Evolutionary conservation across 2,797 vertebrate species (phyloP), one percentile per base, ranked within the genome.

Genomic region (Cyclura pinguis): DNA sequence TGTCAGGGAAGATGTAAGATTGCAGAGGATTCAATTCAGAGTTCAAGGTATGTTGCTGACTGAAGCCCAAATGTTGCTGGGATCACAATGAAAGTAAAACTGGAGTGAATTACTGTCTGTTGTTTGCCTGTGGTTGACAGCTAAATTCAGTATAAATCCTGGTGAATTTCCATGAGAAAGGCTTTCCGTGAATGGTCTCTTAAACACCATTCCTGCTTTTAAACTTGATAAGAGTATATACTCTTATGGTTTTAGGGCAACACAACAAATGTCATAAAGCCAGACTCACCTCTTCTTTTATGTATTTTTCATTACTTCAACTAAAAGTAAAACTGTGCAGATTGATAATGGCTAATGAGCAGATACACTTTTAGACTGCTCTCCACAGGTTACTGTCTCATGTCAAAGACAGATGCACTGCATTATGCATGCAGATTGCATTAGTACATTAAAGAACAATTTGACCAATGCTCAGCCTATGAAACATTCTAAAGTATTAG

Each of bases 141-240:
- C 35, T n/a, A 96, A 95, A 95, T 96, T 96, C 96, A 96, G 96
- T 97, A 95, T 96, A 96, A 95, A 97, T 96, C 96, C 96, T 29
- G 0, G 94, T 18, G 92, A 96, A 94, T 97, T 47, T 96, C 96
- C 95, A 95, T 96, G 95, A 96, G 96, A 96, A 92, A 94, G 93
- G 93, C 95, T 96, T 95, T 96, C 94, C 89, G 38, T 90, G 52
- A 86, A 87, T 89, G 84, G 94, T 88, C 85, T 97, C 92, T 82
- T 94, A 95, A 97, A 96, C 93, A 92, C 95, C 94, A 92, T 96
- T 96, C 96, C 94, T 96, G 89, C 89, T 90, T 96, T 96, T 94
- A 92, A 94, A 94, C 92, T 81, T 89, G 92, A 92, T 80, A 88
- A 92, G 57, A 47, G 47, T 86, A 77, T 27, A 8, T 86, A 89